Base-by-base conservation (phyloP, 2,888 invertebrate genomes). In the Timema podura region DNA sequence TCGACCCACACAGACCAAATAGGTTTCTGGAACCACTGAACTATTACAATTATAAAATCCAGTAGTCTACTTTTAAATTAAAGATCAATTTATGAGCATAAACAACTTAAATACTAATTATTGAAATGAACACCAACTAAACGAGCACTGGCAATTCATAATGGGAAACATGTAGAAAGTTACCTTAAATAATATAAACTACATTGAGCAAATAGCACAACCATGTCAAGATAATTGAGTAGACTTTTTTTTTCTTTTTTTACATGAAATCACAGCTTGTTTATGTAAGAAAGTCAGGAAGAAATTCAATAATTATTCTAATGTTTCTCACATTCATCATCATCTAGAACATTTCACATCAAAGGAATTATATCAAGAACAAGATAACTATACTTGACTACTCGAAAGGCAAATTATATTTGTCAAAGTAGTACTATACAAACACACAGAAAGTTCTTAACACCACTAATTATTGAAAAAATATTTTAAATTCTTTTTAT, bases 131-230 rank as follows among this genome's bases (percentile, higher is more conserved):
- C 30, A 30, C 30, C 30, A 30, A 30, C 30, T 3, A 30, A 30
- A 30, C 30, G 1, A 30, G 30, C 3, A 3, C 30, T 30, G 30
- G 30, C 10, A 59, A 30, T 13, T 10, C 5, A 44, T 44, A 44
- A 59, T 44, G 44, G 44, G 10, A 16, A 59, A 10, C 44, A 10
- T 10, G 59, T 59, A 30, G 30, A 30, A 30, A 30, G 30, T 30
- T 30, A 30, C 30, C 30, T 30, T 30, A 30, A 30, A 30, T 30
- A 30, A 30, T 30, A 30, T 30, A 30, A 30, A 30, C 30, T 30
- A 78, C 75, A 76, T 78, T 79, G 79, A 79, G 79, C 79, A 80
- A 80, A 77, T 78, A 77, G 78, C 79, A 80, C 80, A 80, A 80
- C 80, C 80, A 79, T 79, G 76, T 77, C 77, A 78, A 72, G 76